Evolutionary conservation across 2,113 vertebrate species (phyloP).

Genomic region (Cyprinus carpio): DNA sequence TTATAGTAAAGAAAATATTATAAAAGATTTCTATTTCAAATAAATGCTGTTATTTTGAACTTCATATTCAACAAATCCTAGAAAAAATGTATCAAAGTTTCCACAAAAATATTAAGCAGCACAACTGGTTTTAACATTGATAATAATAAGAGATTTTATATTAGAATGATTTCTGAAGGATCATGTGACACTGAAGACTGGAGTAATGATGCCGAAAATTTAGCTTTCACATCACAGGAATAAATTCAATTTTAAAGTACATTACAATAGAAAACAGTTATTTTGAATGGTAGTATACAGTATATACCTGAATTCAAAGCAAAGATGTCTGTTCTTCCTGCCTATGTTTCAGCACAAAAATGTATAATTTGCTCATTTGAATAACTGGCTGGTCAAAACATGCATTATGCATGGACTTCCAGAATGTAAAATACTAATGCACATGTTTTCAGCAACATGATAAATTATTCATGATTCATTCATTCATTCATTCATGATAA

Average conservation of each 20-base stretch:
- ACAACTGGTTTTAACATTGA: background rate
- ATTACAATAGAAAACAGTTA: background rate
- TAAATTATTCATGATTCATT: background rate
- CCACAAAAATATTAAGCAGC: background rate
- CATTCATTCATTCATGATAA: too few species aligned
- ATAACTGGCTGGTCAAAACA: background rate
- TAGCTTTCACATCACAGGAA: too few species aligned
- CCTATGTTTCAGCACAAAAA: background rate
- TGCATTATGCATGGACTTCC: background rate
- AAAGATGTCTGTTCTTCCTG: background rate
- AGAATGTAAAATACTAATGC: background rate
- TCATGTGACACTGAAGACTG: background rate
- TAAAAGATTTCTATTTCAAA: too few species aligned
- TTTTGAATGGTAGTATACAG: background rate
- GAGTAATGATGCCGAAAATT: too few species aligned
- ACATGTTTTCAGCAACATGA: background rate
- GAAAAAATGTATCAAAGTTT: background rate
- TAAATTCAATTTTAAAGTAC: background rate
- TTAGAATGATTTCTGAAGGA: background rate
- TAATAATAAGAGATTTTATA: background rate
- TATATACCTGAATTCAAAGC: background rate
- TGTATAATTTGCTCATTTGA: background rate
- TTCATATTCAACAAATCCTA: too few species aligned
- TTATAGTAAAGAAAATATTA: too few species aligned
- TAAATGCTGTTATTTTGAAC: too few species aligned